These are phyloP conservation scores for Asarcornis scutulata DNA, from an alignment of 2,113 vertebrate genomes.

Conservation along the genomic window DNA sequence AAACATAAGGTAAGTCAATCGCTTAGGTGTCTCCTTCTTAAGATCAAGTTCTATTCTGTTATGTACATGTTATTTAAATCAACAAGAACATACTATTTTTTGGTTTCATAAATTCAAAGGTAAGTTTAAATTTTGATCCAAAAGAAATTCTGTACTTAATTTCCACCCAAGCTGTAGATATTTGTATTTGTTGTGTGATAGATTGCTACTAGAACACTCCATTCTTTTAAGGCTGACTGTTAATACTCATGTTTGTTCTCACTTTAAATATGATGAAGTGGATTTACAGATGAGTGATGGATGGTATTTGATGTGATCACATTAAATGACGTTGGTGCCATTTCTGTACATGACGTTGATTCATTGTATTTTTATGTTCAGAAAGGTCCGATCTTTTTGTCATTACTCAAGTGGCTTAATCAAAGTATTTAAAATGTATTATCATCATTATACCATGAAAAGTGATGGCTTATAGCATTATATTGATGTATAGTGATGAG, in stretches of 20 bases:
- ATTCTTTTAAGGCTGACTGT: constrained; percentile 5
- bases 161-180: background rate
- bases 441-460: background rate
- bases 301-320: constrained; percentile 56
- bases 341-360: constrained; percentile 67
- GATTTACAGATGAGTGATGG: constrained; percentile 47
- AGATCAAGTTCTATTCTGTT: background rate
- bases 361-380: constrained; percentile 50
- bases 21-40: background rate
- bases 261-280: constrained; percentile 26
- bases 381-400: constrained; percentile 59
- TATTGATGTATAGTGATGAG: constrained; percentile 37
- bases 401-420: constrained; percentile 53
- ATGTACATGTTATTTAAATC: background rate
- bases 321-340: constrained; percentile 52
- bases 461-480: constrained; percentile 13
- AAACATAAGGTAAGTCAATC: background rate
- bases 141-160: background rate
- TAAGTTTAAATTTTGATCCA: background rate
- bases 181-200: background rate
- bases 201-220: background rate
- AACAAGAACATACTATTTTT: background rate
- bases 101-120: background rate
- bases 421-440: constrained; percentile 54
- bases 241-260: background rate